Percentiles rank a stretch among this genome's conserved stretches.
Evolutionary conservation across 2,888 invertebrate species (phyloP).

Genomic region (Minunthozetes semirufus): DNA sequence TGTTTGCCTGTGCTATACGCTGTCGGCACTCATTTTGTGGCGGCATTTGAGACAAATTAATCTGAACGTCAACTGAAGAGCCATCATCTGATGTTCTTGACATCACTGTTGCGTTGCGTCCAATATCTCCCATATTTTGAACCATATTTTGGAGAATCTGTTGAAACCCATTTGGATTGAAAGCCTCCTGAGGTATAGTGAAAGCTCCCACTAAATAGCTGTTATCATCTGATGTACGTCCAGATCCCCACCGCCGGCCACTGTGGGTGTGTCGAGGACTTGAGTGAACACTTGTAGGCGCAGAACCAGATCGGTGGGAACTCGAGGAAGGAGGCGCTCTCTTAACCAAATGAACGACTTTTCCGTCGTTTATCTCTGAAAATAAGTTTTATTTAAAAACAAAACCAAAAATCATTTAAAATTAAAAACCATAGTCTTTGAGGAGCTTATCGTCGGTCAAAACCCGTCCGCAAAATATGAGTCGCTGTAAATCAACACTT

Average conservation of each 20-base stretch:
- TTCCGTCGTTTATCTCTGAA: slow-evolving; percentile 57
- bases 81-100: slow-evolving; percentile 46
- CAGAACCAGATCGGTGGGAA: slow-evolving; percentile 32
- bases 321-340: slow-evolving; percentile 64
- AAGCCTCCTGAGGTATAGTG: slow-evolving; percentile 47
- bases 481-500: slow-evolving; percentile 70
- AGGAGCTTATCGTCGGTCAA: slow-evolving; percentile 78
- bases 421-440: slow-evolving; percentile 66
- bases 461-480: slow-evolving; percentile 91
- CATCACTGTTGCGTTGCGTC: slow-evolving; percentile 48
- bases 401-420: slow-evolving; percentile 31
- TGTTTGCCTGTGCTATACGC: slow-evolving; percentile 15
- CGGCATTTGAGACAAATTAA: slow-evolving; percentile 46
- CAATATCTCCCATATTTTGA: slow-evolving; percentile 47
- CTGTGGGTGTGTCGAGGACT: slow-evolving; percentile 38
- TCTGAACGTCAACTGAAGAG: slow-evolving; percentile 50
- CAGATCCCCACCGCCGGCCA: neutral
- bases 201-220: slow-evolving; percentile 47
- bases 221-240: slow-evolving; percentile 11
- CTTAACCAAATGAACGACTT: slow-evolving; percentile 86
- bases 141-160: slow-evolving; percentile 49
- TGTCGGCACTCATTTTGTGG: slow-evolving; percentile 22
- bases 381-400: slow-evolving; percentile 11
- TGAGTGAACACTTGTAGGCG: slow-evolving; percentile 31
- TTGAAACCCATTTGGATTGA: slow-evolving; percentile 48